phyloP scores from a whole-genome alignment of 2,113 vertebrate genomes.

The Dascyllus trimaculatus region DNA sequence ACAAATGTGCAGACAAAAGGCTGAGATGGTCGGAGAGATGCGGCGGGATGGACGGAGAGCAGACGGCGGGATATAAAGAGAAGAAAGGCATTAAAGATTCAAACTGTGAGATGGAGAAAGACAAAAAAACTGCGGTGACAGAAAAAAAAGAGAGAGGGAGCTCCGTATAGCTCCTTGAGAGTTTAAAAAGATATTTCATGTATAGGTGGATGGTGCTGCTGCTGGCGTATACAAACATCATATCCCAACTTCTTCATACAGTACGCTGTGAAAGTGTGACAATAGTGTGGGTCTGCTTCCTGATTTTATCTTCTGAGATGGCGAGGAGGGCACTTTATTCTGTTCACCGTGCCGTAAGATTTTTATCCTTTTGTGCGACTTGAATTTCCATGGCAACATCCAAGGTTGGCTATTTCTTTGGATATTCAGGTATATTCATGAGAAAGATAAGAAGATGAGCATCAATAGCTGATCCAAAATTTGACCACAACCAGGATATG shows the following conservation, averaged over 20 bases:
- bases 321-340: background rate
- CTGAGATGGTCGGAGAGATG: constrained; percentile 6
- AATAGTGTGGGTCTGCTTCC: background rate
- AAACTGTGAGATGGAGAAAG: constrained; percentile 41
- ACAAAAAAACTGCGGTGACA: constrained; percentile 38
- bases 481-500: background rate
- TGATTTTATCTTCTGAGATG: background rate
- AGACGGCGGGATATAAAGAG: constrained; percentile 13
- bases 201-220: background rate
- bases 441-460: constrained; percentile 19
- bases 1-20: constrained; percentile 25
- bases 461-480: constrained; percentile 23
- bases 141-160: background rate
- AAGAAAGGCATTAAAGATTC: constrained; percentile 50
- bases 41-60: constrained; percentile 26
- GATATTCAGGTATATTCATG: constrained; percentile 31
- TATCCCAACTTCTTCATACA: background rate
- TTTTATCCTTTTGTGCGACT: constrained; percentile 1
- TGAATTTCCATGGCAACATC: constrained; percentile 10
- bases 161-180: background rate
- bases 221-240: constrained; percentile 8
- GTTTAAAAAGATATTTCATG: constrained; percentile 14
- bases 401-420: constrained; percentile 2
- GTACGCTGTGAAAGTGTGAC: background rate
- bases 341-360: background rate